phyloP scores from a whole-genome alignment of 2,113 vertebrate species.

The Hydropotes inermis region DNA sequence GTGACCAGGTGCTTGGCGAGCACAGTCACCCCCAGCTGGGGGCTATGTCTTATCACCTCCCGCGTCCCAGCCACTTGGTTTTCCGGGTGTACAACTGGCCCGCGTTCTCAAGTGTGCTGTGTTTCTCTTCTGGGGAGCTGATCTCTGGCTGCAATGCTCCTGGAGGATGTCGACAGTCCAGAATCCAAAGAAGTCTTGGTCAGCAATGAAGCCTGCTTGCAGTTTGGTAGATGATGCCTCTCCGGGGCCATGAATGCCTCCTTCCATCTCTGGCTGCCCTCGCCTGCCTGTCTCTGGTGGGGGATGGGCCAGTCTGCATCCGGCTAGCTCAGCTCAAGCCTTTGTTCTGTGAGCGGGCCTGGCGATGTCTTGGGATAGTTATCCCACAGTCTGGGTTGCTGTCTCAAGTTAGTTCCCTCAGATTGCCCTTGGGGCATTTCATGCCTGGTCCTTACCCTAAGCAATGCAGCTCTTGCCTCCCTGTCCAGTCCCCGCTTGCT shows the following conservation, averaged over 20 bases:
- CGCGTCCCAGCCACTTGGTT: fast-evolving
- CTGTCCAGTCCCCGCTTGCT: neutral
- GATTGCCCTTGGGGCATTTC: neutral
- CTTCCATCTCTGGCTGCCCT: neutral
- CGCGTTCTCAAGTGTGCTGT: no score
- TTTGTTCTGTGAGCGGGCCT: neutral
- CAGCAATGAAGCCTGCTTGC: no score
- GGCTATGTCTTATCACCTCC: fast-evolving
- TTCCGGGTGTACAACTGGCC: neutral
- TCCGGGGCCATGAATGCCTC: neutral
- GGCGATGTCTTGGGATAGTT: neutral
- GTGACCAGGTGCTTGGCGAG: neutral
- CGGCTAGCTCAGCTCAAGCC: neutral
- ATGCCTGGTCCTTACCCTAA: neutral
- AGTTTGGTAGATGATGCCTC: neutral
- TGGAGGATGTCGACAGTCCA: no score
- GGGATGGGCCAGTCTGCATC: neutral
- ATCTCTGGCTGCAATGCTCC: no score
- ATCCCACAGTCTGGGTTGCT: neutral
- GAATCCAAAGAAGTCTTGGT: no score
- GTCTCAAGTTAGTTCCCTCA: neutral
- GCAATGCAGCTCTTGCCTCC: neutral
- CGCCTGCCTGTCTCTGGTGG: neutral
- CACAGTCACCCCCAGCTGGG: fast-evolving
- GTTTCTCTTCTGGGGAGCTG: no score